A percentile compares a stretch with the other conserved stretches of the same genome.
Conservation (phyloP, 2,113 vertebrate genomes). For the Bostrychus sinensis region DNA sequence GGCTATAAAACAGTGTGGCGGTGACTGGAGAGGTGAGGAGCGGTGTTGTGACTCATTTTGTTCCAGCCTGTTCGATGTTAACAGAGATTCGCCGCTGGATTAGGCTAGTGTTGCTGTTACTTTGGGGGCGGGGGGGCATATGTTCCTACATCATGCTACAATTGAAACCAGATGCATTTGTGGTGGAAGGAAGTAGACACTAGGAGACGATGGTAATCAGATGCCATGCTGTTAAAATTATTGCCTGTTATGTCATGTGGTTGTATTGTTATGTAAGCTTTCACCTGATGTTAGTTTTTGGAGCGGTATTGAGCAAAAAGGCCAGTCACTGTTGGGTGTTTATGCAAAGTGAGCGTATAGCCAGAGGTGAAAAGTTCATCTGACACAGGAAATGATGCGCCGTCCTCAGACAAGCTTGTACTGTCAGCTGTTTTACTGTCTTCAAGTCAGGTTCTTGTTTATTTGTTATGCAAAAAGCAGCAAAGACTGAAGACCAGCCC, state of each 20-base stretch:
- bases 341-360: conserved; percentile 34
- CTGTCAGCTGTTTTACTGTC: conserved; percentile 44
- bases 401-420: background rate
- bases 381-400: conserved; percentile 57
- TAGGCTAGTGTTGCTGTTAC: conserved; percentile 36
- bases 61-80: background rate
- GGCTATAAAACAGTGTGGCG: conserved; percentile 23
- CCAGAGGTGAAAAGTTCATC: conserved; percentile 56
- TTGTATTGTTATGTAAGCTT: conserved; percentile 5
- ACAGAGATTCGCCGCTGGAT: conserved; percentile 18
- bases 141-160: conserved; percentile 31
- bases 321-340: conserved; percentile 7
- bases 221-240: conserved; percentile 14
- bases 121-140: background rate
- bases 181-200: conserved; percentile 38
- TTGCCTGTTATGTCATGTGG: conserved; percentile 12
- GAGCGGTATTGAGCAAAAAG: conserved; percentile 32
- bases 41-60: conserved; percentile 15
- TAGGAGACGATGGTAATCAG: conserved; percentile 20
- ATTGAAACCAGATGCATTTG: conserved; percentile 37
- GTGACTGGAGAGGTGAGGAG: conserved; percentile 17
- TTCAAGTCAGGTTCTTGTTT: conserved; percentile 40
- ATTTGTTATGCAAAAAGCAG: conserved; percentile 63
- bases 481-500: conserved; percentile 1
- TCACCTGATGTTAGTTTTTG: conserved; percentile 3